phyloP scores from a whole-genome alignment of 2,888 invertebrate genomes.

The Tipula helvola region DNA sequence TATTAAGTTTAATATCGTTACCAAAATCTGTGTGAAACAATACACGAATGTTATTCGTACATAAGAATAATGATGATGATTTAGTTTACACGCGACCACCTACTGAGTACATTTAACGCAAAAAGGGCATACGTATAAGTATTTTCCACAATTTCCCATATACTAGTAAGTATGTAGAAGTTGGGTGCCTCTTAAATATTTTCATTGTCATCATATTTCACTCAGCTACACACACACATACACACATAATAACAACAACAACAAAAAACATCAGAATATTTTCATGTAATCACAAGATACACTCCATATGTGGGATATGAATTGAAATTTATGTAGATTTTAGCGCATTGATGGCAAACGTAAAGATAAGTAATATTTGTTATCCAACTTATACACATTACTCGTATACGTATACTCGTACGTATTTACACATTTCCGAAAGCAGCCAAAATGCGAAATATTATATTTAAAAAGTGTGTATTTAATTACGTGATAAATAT shows the following conservation, averaged over 20 bases:
- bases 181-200: neutral
- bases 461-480: neutral
- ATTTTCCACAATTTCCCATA: neutral
- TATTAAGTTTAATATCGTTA: too few relatives aligned
- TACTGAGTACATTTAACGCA: neutral
- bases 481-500: neutral
- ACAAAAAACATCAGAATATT: neutral
- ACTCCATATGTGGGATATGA: slow-evolving; percentile 4
- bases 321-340: neutral
- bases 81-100: neutral
- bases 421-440: neutral
- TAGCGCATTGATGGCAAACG: neutral
- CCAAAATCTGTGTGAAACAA: too few relatives aligned
- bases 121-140: neutral
- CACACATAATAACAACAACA: neutral
- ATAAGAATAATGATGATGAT: neutral
- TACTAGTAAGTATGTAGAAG: neutral
- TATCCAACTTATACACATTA: neutral
- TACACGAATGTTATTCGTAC: neutral
- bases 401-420: neutral
- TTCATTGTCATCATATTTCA: neutral
- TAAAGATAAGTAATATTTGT: neutral
- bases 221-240: neutral
- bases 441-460: neutral
- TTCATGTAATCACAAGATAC: neutral